These are phyloP conservation scores for Pheucticus melanocephalus DNA, from an alignment of 2,113 vertebrate genomes.

Conservation along the genomic window DNA sequence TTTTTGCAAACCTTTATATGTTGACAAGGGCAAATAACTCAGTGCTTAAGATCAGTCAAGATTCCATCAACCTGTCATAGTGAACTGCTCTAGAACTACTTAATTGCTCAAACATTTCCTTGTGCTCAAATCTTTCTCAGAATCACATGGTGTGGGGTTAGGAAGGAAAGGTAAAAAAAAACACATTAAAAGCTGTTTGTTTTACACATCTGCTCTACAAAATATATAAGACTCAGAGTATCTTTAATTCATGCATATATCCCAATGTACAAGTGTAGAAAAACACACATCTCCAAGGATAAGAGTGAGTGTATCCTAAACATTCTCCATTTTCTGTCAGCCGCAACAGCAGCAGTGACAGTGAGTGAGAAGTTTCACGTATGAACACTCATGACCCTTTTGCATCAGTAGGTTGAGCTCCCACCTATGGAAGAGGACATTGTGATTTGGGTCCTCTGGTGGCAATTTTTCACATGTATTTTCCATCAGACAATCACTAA, in stretches of 20 bases:
- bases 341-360: background rate
- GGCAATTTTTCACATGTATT: background rate
- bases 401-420: background rate
- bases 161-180: background rate
- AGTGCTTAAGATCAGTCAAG: background rate
- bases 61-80: background rate
- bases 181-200: background rate
- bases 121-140: background rate
- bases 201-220: background rate
- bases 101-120: background rate
- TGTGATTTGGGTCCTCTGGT: background rate
- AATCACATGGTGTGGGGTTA: background rate
- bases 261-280: background rate
- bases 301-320: background rate
- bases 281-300: background rate
- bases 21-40: background rate
- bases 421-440: background rate
- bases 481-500: background rate
- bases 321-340: background rate
- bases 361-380: no score
- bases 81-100: background rate
- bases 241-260: background rate
- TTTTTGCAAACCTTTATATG: background rate
- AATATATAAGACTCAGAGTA: background rate
- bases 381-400: background rate